Conservation (phyloP, 2,888 invertebrate genomes). For the Acleris literana region DNA sequence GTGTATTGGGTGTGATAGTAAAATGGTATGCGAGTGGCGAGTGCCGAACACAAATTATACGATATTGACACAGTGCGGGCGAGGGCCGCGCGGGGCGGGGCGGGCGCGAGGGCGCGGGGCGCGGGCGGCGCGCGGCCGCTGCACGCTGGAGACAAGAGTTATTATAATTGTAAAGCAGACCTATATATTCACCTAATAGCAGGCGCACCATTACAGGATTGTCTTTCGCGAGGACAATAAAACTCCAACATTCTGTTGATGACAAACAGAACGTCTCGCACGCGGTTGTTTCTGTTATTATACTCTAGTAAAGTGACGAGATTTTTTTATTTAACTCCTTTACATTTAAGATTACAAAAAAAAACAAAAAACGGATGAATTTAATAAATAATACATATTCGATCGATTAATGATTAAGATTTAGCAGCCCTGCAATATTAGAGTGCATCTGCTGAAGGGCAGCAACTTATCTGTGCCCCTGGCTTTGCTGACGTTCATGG, state of each 20-base stretch:
- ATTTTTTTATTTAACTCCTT: not conserved
- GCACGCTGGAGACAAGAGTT: slow-evolving; percentile 33
- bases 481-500: no score
- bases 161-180: slow-evolving; percentile 43
- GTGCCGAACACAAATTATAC: slow-evolving; percentile 39
- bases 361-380: no score
- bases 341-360: not conserved
- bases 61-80: slow-evolving; percentile 39
- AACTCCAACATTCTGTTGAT: slow-evolving; percentile 20
- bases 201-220: slow-evolving; percentile 34
- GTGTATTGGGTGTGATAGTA: slow-evolving; percentile 23
- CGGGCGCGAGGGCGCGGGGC: slow-evolving; percentile 11
- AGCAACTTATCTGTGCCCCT: no score
- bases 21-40: slow-evolving; percentile 32
- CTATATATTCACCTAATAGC: slow-evolving; percentile 36
- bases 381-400: no score
- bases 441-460: no score
- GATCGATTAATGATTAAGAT: no score
- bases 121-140: slow-evolving; percentile 34
- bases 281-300: not conserved
- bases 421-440: no score
- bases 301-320: not conserved
- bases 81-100: slow-evolving; percentile 24
- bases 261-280: slow-evolving; percentile 14
- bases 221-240: slow-evolving; percentile 33